Percentiles rank a stretch among this genome's conserved stretches.
These are phyloP conservation scores for Pterocles orientalis DNA, from an alignment of 2,113 vertebrate species.

Conservation along the genomic window DNA sequence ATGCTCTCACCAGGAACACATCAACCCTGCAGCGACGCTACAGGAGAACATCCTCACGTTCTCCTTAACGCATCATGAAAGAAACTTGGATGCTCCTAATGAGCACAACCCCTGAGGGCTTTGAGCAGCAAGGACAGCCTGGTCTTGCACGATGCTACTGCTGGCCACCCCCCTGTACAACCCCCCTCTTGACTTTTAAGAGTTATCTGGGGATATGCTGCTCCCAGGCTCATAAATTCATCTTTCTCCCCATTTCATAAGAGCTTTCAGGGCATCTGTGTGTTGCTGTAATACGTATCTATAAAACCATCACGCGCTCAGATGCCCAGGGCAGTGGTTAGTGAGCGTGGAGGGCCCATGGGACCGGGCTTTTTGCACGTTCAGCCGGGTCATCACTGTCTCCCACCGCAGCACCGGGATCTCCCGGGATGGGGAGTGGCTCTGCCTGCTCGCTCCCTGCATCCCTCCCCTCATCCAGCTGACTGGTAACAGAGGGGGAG, in stretches of 20 bases:
- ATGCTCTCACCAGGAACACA: fast-evolving
- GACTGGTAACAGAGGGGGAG: too few species aligned
- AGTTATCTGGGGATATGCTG: neutral
- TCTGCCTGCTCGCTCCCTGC: neutral
- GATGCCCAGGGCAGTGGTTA: neutral
- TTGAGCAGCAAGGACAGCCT: neutral
- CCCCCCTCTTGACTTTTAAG: neutral
- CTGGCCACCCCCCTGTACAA: fast-evolving
- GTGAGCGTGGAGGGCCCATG: fast-evolving
- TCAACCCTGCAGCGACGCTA: fast-evolving
- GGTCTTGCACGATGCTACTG: fast-evolving
- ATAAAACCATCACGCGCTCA: neutral
- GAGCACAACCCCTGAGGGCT: neutral
- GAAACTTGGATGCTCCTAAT: neutral
- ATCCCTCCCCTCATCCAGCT: fast-evolving
- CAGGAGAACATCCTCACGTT: neutral
- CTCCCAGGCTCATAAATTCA: neutral
- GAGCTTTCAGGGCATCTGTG: neutral
- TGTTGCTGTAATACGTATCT: neutral
- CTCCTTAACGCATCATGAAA: fast-evolving
- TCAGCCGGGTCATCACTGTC: neutral
- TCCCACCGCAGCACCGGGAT: neutral
- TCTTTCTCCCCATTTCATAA: neutral
- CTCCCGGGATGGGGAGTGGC: neutral
- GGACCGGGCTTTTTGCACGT: neutral